Evolutionary conservation across 2,113 vertebrate genomes (phyloP), one percentile per base, ranked within the genome.

Genomic region (Toxotes jaculatrix): DNA sequence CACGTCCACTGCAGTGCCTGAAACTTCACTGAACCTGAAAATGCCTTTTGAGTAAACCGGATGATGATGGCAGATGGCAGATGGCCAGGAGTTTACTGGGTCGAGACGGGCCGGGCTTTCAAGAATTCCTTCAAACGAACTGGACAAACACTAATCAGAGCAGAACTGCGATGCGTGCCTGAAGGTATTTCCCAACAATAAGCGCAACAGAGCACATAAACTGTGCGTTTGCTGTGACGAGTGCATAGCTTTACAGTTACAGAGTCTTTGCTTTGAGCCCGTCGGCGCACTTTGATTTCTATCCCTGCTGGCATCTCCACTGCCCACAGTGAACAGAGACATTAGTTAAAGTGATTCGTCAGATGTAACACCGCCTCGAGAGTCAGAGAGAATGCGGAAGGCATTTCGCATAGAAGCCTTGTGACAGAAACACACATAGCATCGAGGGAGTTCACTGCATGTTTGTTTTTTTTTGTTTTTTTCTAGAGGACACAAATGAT

Each of bases 271-370:
- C 82, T 81, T 36, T 38, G 60, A 84, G 80, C 73, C 69, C 14
- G 34, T 85, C 71, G 49, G 71, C 3, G 13, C 59, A 7, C 77
- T 90, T 79, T 90, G 88, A 90, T 85, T 84, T 76, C 21, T 57
- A 85, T 82, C 73, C 68, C 73, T 84, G 83, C 70, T 84, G 86
- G 81, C 85, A 23, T 84, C 53, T 72, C 60, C n/a, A 31, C 63
- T 69, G 85, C 78, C 77, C 79, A 62, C 82, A 82, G 80, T 72
- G 86, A 85, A 60, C 65, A n/a, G 80, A 34, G 21, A 68, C 79
- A 75, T 86, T 86, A 85, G 84, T 84, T 85, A 84, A 78, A 90
- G 83, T 84, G 66, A 93, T 87, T 88, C 21, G 47, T 91, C 82
- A 88, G 82, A 91, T 86, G 83, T 77, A 82, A 80, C 80, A 27